Evolutionary conservation across 2,888 invertebrate species (phyloP), one percentile per base, ranked within the genome.

Genomic region (Lamellibrachia satsuma): DNA sequence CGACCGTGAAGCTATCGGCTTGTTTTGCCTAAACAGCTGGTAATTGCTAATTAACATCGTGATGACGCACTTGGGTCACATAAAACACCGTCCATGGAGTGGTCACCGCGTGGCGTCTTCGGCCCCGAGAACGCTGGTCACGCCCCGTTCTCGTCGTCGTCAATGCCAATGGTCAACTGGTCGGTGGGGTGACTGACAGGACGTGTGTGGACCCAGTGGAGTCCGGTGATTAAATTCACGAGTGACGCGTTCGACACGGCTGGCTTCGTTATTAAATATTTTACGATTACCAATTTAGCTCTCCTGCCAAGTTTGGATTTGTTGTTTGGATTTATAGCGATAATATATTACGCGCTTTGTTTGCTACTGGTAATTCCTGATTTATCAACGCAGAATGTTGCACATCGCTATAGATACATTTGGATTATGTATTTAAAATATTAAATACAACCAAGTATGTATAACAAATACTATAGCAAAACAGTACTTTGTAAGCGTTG

Each of bases 1-100:
- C 75, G 75, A 75, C 75, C 75, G 75, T 75, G 75, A 75, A 75
- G 75, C 75, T 75, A n/a, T 75, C 75, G 22, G 75, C 75, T 75
- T 75, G 75, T 75, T 75, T 75, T 75, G 15, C 75, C 75, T 75
- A 75, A 75, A 75, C 75, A 75, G 75, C 75, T 75, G 75, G 75
- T 75, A 75, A 75, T 75, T 75, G 75, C 75, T 75, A 11, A 75
- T 75, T 75, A 75, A 22, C 75, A 75, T n/a, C 75, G 9, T 9
- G 55, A 55, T 9, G 55, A 55, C 55, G 55, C 8, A 75, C 75
- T 75, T 75, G 75, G n/a, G 75, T 15, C 75, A 75, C 22, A 75
- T 75, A 22, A 75, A 75, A 11, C 75, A 75, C 22, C n/a, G 75
- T 22, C 75, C 75, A n/a, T 75, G 75, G n/a, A 75, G 75, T 75